Evolutionary conservation across 2,888 invertebrate genomes (phyloP).

Genomic region (Cistogaster globosa): DNA sequence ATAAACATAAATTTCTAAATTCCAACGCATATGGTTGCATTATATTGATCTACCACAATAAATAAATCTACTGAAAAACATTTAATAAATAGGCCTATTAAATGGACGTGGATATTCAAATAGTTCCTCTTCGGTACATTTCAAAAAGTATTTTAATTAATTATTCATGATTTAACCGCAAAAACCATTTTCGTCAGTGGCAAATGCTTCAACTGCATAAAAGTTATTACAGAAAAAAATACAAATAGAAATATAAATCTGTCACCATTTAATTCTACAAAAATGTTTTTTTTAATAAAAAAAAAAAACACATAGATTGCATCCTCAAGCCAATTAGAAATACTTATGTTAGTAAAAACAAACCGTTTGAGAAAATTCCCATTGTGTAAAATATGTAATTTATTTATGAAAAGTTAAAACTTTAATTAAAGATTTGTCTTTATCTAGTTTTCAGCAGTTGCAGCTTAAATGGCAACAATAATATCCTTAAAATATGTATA

Average conservation of each 20-base stretch:
- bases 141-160: too few species aligned
- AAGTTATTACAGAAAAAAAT: background rate
- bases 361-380: constrained; percentile 3
- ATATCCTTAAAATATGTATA: constrained; percentile 5
- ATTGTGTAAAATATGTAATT: constrained; percentile 26
- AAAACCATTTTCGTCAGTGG: background rate
- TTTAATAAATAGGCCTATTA: too few species aligned
- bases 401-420: constrained; percentile 16
- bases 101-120: too few species aligned
- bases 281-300: background rate
- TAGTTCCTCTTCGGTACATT: too few species aligned
- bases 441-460: constrained; percentile 10
- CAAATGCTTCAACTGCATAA: background rate
- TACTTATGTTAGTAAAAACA: background rate
- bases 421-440: constrained; percentile 45
- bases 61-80: too few species aligned
- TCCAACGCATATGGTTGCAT: too few species aligned
- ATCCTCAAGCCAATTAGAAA: background rate
- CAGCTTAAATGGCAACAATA: constrained; percentile 6
- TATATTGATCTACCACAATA: too few species aligned
- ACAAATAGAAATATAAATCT: background rate
- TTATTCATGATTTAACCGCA: too few species aligned
- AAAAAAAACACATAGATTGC: background rate
- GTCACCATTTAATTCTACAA: background rate
- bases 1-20: too few species aligned